phyloP scores from a whole-genome alignment of 1,140 invertebrate genomes.

The Physella acuta region DNA sequence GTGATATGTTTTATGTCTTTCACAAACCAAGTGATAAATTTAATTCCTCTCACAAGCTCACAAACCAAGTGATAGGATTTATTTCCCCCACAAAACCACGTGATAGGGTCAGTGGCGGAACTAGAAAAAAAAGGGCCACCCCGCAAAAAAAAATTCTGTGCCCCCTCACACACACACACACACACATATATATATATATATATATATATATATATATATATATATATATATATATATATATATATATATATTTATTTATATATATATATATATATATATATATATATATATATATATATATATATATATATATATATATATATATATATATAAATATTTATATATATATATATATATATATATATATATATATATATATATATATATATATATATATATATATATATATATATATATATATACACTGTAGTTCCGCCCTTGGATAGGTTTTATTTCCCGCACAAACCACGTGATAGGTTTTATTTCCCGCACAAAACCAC shows the following conservation, averaged over 20 bases:
- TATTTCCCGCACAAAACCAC: too few relatives aligned
- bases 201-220: background rate
- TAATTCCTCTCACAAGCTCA: too few relatives aligned
- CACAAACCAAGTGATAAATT: too few relatives aligned
- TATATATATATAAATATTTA: background rate
- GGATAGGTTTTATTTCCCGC: too few relatives aligned
- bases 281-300: background rate
- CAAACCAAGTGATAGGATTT: too few relatives aligned
- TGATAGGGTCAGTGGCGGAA: too few relatives aligned
- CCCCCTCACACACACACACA: background rate
- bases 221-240: background rate
- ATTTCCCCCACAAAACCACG: too few relatives aligned
- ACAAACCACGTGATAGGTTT: too few relatives aligned
- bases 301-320: constrained; percentile 1
- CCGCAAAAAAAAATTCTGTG: background rate
- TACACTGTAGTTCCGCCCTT: too few relatives aligned
- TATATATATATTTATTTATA: background rate
- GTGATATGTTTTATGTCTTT: too few relatives aligned
- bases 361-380: background rate
- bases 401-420: background rate
- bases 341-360: background rate
- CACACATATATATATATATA: background rate
- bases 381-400: background rate
- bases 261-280: background rate
- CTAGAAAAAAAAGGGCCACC: too few relatives aligned